Base-by-base conservation (phyloP, 2,888 invertebrate genomes). In the Cataglyphis livida region DNA sequence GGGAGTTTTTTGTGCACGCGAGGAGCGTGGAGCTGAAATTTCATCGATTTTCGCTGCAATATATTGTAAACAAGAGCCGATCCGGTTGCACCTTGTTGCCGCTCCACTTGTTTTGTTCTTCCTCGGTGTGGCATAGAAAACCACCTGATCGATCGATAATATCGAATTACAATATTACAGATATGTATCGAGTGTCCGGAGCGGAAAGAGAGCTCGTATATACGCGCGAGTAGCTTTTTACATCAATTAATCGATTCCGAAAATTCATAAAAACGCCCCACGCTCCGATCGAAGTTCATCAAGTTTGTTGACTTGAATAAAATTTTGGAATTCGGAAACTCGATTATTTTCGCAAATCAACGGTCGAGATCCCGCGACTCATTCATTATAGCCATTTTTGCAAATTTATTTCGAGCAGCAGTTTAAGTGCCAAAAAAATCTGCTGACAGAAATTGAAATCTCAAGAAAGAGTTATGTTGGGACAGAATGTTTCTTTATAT, bases 21-120 rank as follows among this genome's bases (percentile, higher is more conserved):
- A 70, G 18, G 3, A 44, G 32, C 18, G 21, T 3, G n/a, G 21
- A 78, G 73, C 59, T 78, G 78, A 71, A 78, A 78, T 78, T 71
- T 78, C 57, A 71, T 78, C 78, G 78, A 78, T 78, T 78, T 51
- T 70, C 25, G 32, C 28, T 1, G 54, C 18, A 59, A 78, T 59
- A 78, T 59, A 44, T 59, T 57, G 73, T 32, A 28, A 71, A 59
- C 12, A 59, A 71, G 41, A 18, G 73, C 18, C 59, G 59, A 78
- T 78, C 32, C 57, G 9, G 15, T 78, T 78, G 71, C 57, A 44
- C 21, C 41, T 76, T 28, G 57, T 10, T 57, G 41, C 10, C 57
- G 2, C 41, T 28, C 12, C 7, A 41, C 21, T 57, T 12, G 41
- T 76, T 32, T 18, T 3, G 2, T 51, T 51, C n/a, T n/a, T 51